phyloP scores from a whole-genome alignment of 2,888 invertebrate genomes.

The Willowsia nigromaculata region DNA sequence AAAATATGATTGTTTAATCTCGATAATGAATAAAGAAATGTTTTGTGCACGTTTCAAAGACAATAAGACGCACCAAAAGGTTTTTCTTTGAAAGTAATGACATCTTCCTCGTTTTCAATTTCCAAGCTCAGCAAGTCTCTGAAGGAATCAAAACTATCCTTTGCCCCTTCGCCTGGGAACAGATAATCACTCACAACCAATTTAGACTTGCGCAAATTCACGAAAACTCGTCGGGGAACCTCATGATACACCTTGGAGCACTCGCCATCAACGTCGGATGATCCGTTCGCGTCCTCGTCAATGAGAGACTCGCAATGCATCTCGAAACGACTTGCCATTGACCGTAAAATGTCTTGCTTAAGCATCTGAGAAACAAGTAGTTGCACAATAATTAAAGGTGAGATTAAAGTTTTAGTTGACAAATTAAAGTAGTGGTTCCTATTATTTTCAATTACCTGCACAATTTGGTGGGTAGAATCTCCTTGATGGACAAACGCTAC shows the following conservation, averaged over 20 bases:
- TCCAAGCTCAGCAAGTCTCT: constrained; percentile 90
- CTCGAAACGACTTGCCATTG: constrained; percentile 91
- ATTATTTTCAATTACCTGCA: constrained; percentile 46
- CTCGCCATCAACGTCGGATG: constrained; percentile 67
- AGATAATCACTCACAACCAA: constrained; percentile 91
- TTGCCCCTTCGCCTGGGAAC: constrained; percentile 93
- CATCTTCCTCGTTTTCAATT: constrained; percentile 84
- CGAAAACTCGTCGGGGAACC: constrained; percentile 92
- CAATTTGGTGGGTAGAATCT: constrained; percentile 68
- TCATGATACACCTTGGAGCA: constrained; percentile 84
- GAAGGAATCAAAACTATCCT: constrained; percentile 89
- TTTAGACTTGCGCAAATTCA: constrained; percentile 85
- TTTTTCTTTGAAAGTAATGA: constrained; percentile 69
- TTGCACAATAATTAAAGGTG: too few relatives aligned
- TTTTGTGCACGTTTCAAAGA: background rate
- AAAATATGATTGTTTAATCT: background rate
- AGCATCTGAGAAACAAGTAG: constrained; percentile 83
- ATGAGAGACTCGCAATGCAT: constrained; percentile 96
- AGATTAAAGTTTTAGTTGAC: too few relatives aligned
- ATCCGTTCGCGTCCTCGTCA: constrained; percentile 85
- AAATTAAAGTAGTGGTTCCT: too few relatives aligned
- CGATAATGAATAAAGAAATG: background rate
- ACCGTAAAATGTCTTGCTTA: constrained; percentile 91
- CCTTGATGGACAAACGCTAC: constrained; percentile 74
- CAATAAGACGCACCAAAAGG: constrained; percentile 71